These are phyloP conservation scores for Phengaris alcon DNA, from an alignment of 2,888 invertebrate species.

Conservation along the genomic window DNA sequence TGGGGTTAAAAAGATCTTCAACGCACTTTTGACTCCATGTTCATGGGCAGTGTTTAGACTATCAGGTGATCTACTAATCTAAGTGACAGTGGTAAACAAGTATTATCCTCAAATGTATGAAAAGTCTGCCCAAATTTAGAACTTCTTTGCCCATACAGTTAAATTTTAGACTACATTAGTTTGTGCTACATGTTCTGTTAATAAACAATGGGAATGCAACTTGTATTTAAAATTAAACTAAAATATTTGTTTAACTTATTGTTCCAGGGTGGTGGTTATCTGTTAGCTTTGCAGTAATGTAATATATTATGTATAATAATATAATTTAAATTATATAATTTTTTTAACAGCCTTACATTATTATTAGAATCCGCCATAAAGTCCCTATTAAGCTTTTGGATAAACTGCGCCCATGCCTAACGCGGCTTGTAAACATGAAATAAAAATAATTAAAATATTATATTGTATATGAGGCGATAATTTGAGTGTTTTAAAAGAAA, in stretches of 20 bases:
- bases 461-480: conserved; percentile 1
- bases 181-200: neutral
- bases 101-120: neutral
- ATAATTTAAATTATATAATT: neutral
- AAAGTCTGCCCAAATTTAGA: too few species aligned
- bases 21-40: too few species aligned
- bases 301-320: too few species aligned
- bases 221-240: too few species aligned
- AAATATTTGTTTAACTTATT: neutral
- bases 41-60: too few species aligned
- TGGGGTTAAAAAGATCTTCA: too few species aligned
- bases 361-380: neutral
- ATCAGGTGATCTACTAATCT: too few species aligned
- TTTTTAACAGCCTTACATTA: neutral
- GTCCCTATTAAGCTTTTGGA: neutral
- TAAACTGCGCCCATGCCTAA: neutral
- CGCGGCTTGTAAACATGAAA: neutral
- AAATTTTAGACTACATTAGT: neutral
- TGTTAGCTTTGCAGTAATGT: neutral
- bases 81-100: neutral
- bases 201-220: neutral
- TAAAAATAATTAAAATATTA: neutral
- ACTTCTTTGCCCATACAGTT: neutral
- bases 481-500: neutral
- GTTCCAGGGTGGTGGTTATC: neutral